These are phyloP conservation scores for Tinea semifulvella DNA, from an alignment of 2,888 invertebrate species.

Conservation along the genomic window DNA sequence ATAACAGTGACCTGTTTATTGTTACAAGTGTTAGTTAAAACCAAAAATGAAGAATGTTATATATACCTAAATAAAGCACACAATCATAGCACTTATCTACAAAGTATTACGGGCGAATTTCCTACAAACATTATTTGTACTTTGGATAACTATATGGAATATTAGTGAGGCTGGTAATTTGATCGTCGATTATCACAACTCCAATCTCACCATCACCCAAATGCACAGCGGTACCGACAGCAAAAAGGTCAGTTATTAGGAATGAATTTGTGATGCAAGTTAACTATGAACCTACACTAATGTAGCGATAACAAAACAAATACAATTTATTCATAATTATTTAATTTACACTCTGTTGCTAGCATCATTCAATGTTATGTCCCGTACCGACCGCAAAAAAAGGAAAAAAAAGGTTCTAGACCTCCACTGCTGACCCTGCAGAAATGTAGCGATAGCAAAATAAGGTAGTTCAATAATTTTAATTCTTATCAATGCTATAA, in stretches of 20 bases:
- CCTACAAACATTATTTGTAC: neutral
- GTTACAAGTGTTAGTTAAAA: conserved; percentile 2
- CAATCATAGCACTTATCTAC: neutral
- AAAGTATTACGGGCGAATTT: neutral
- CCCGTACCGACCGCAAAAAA: no score
- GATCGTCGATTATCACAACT: conserved; percentile 40
- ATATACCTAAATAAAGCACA: neutral
- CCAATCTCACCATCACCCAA: conserved; percentile 34
- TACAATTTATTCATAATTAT: no score
- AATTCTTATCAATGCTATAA: no score
- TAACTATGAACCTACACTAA: neutral
- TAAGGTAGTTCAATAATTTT: no score
- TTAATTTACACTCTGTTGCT: no score
- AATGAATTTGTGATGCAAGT: conserved; percentile 1
- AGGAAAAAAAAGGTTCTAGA: no score
- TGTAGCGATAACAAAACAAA: neutral
- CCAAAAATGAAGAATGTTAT: no score
- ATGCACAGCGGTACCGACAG: conserved; percentile 17
- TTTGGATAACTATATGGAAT: neutral
- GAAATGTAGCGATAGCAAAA: no score
- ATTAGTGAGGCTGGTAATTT: conserved; percentile 32
- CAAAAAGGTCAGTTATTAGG: conserved; percentile 1
- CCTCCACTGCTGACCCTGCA: no score
- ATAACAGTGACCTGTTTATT: conserved; percentile 11
- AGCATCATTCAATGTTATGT: no score